Evolutionary conservation across 2,797 vertebrate genomes (phyloP).

Genomic region (Hydrolagus colliei): DNA sequence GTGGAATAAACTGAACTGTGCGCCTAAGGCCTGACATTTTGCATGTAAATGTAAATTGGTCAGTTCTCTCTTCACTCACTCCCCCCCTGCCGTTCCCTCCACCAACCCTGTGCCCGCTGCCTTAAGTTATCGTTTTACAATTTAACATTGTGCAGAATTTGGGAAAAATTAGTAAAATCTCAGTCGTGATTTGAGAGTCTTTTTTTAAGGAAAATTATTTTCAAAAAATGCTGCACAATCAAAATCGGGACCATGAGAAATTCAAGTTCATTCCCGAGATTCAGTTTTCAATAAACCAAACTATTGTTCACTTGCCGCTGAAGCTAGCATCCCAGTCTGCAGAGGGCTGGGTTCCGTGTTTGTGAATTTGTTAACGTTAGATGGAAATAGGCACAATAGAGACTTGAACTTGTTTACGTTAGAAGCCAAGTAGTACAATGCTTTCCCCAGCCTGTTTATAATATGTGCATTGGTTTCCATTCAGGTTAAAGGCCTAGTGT

Average conservation of each 20-base stretch:
- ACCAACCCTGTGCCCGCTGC: too few relatives aligned
- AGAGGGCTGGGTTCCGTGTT: not conserved
- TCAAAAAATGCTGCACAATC: too few relatives aligned
- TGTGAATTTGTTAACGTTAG: not conserved
- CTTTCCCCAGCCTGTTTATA: conserved; percentile 11
- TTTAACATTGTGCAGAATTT: too few relatives aligned
- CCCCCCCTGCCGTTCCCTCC: too few relatives aligned
- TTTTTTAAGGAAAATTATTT: too few relatives aligned
- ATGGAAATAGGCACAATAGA: not conserved
- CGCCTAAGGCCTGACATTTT: not conserved
- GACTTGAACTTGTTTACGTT: not conserved
- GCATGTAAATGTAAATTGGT: too few relatives aligned
- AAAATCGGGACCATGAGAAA: too few relatives aligned
- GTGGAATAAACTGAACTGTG: not conserved
- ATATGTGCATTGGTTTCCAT: conserved; percentile 1
- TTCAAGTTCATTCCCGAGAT: too few relatives aligned
- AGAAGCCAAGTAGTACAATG: conserved; percentile 5
- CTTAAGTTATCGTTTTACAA: too few relatives aligned
- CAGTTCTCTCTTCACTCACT: too few relatives aligned
- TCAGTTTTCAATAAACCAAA: not conserved
- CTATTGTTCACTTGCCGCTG: not conserved
- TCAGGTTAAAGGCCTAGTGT: conserved; percentile 7
- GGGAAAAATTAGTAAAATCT: too few relatives aligned
- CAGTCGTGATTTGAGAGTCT: too few relatives aligned
- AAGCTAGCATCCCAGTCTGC: not conserved